Evolutionary conservation across 2,113 vertebrate species (phyloP).

Genomic region (Mastomys natalensis): DNA sequence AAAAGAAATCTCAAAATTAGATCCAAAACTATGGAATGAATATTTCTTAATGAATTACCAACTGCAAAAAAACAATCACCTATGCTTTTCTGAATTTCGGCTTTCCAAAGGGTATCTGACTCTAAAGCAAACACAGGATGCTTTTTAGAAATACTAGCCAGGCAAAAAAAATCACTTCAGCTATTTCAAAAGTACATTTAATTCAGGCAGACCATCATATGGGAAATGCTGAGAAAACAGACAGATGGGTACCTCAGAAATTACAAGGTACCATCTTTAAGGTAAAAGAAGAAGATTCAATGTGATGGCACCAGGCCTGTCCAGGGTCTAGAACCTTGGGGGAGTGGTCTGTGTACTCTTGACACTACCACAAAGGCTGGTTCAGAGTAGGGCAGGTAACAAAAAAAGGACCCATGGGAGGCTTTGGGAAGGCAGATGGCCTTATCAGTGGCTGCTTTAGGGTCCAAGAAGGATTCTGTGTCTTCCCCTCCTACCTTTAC

Average conservation of each 20-base stretch:
- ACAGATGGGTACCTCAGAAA: neutral
- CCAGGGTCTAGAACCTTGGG: neutral
- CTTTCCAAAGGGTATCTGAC: neutral
- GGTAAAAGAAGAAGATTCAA: neutral
- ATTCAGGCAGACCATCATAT: neutral
- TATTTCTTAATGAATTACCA: slow-evolving; percentile 6
- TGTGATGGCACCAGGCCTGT: neutral
- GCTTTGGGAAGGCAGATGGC: no score
- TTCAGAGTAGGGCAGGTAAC: neutral
- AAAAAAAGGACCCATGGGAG: no score
- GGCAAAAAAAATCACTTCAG: neutral
- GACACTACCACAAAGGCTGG: neutral
- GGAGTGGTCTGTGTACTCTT: neutral
- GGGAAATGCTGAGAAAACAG: neutral
- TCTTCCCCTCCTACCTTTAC: neutral
- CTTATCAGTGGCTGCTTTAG: neutral
- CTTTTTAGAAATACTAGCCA: neutral
- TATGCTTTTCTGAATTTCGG: neutral
- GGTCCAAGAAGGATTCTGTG: neutral
- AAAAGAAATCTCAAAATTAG: neutral
- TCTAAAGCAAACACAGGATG: neutral
- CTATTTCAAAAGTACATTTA: slow-evolving; percentile 13
- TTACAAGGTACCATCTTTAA: neutral
- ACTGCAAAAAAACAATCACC: neutral
- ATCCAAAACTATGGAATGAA: neutral